Base-by-base conservation (phyloP, 1,140 invertebrate species). In the Cotesia chilonis region DNA sequence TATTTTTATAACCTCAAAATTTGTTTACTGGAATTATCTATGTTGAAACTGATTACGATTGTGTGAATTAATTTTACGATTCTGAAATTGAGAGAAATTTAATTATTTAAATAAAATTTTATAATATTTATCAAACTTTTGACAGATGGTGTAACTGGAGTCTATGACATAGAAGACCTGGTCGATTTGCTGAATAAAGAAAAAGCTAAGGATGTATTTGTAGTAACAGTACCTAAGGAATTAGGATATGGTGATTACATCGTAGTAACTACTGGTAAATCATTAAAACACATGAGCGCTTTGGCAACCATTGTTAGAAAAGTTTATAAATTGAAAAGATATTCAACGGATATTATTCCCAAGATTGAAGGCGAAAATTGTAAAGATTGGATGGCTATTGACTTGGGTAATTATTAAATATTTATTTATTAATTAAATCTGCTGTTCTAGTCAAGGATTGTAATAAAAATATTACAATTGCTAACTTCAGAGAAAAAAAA, bases 151-250 rank as follows among this genome's bases (percentile, higher is more conserved):
- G 79, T 89, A 70, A 89, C 81, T 74, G 95, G 95, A 20, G 95
- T 96, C 1, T 96, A 92, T 84, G 95, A 97, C 78, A 89, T 98
- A 47, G 93, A 96, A 83, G 94, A 98, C 73, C 83, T 98, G 36
- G 90, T 97, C 0, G 88, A 92, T 12, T 80, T 96, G 54, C 83
- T 98, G 14, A 88, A 89, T 76, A 88, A 89, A 77, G 94, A 97
- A 80, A 95, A 94, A 80, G 92, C 92, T 0, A 86, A 87, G 78
- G 90, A 98, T 80, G 91, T 98, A 71, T 95, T 94, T 88, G 94
- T 95, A 1, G 92, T 92, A 65, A 81, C 87, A 71, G 89, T 98
- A 9, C 94, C 96, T 2, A 79, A 89, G 71, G 89, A 94, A 60
- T 84, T 92, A 1, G 90, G 91, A 66, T 98, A 97, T 88, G 92